Evolutionary conservation across 2,797 vertebrate genomes (phyloP).

Genomic region (Leontocebus nigricollis): DNA sequence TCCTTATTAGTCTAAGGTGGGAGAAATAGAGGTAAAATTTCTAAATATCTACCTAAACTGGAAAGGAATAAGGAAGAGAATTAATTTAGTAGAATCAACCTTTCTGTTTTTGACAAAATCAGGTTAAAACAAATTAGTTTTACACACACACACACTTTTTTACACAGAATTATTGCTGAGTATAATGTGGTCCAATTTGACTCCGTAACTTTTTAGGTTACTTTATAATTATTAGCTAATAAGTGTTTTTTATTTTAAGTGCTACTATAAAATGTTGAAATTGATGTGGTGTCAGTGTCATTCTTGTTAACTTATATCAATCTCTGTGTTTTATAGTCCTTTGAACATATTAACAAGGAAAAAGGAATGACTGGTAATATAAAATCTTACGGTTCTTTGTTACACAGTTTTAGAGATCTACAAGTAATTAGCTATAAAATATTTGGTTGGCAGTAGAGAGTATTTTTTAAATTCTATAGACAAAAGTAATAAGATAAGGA

Average conservation of each 20-base stretch:
- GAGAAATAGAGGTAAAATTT: background rate
- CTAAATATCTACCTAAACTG: background rate
- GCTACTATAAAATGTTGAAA: background rate
- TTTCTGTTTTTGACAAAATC: background rate
- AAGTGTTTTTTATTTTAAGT: conserved; percentile 30
- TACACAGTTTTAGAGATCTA: background rate
- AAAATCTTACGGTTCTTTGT: background rate
- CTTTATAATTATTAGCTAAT: background rate
- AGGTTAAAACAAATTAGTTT: background rate
- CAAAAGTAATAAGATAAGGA: background rate
- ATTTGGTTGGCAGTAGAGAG: background rate
- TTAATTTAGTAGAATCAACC: background rate
- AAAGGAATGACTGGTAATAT: background rate
- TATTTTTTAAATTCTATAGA: background rate
- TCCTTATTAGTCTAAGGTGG: background rate
- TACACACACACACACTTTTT: background rate
- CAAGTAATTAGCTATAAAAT: conserved; percentile 19
- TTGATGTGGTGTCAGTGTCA: background rate
- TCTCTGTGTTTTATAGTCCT: background rate
- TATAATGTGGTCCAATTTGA: background rate
- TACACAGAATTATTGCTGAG: background rate
- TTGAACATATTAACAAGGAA: background rate
- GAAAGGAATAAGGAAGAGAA: background rate
- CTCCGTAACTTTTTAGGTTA: background rate
- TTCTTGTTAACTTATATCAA: background rate